Conservation (phyloP, 2,797 vertebrate genomes). For the Prunella strophiata region DNA sequence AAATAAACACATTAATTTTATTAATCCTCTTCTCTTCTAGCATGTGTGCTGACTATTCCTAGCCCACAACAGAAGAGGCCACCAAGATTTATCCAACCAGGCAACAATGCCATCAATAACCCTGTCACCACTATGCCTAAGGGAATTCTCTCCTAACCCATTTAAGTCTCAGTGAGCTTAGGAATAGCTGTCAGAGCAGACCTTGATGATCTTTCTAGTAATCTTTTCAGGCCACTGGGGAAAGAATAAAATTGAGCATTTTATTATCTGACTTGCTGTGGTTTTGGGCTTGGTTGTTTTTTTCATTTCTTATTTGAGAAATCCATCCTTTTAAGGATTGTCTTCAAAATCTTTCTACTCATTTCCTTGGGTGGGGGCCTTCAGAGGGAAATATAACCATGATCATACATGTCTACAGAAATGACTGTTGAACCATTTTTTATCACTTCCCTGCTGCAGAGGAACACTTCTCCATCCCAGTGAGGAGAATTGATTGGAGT, state of each 20-base stretch:
- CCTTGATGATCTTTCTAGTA: not conserved
- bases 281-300: not conserved
- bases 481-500: not conserved
- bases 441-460: not conserved
- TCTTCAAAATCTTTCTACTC: not conserved
- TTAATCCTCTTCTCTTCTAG: not conserved
- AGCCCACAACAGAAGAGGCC: not conserved
- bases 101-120: not conserved
- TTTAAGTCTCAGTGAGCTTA: not conserved
- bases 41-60: not conserved
- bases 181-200: not conserved
- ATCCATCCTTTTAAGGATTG: not conserved
- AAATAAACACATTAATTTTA: not conserved
- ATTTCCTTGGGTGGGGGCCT: not conserved
- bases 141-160: conserved; percentile 20
- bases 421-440: not conserved
- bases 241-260: conserved; percentile 22
- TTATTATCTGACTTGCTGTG: not conserved
- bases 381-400: not conserved
- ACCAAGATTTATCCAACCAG: not conserved
- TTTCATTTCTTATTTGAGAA: not conserved
- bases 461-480: not conserved
- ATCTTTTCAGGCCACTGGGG: not conserved
- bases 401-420: not conserved
- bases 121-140: not conserved